Evolutionary conservation across 30 jellyfish, hydroid and myxozoan genomes (phyloP).

Genomic region (Catostylus mosaicus): DNA sequence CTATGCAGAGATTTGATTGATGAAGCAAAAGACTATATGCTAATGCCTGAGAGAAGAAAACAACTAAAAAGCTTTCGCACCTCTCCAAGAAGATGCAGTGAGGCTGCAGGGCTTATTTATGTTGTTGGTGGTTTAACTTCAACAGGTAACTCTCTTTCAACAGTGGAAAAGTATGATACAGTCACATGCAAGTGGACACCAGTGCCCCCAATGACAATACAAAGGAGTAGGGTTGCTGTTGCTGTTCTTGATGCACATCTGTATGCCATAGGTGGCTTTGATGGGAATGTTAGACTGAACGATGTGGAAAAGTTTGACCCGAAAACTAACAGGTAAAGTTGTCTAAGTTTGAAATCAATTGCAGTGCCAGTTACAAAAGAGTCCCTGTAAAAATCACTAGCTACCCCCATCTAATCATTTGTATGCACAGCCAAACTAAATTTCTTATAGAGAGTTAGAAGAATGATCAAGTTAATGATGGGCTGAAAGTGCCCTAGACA

Average conservation of each 20-base stretch:
- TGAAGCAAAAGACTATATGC: slow-evolving; percentile 96
- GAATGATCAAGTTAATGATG: too few relatives aligned
- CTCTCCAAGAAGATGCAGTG: slow-evolving; percentile 95
- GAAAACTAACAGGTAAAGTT: slow-evolving; percentile 73
- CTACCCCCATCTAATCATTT: too few relatives aligned
- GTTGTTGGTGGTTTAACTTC: slow-evolving; percentile 97
- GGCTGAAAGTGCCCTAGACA: too few relatives aligned
- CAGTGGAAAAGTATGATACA: slow-evolving; percentile 95
- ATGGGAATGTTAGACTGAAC: slow-evolving; percentile 93
- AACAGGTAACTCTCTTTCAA: slow-evolving; percentile 94
- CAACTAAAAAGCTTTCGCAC: slow-evolving; percentile 82
- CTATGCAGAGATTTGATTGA: slow-evolving; percentile 92
- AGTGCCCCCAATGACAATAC: slow-evolving; percentile 97
- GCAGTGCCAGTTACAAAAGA: too few relatives aligned
- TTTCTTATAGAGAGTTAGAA: too few relatives aligned
- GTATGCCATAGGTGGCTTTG: slow-evolving; percentile 99
- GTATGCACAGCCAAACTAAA: too few relatives aligned
- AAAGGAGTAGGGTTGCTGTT: slow-evolving; percentile 96
- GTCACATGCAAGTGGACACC: slow-evolving; percentile 91
- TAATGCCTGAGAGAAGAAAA: slow-evolving; percentile 99
- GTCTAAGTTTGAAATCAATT: too few relatives aligned
- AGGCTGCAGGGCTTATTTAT: slow-evolving; percentile 95
- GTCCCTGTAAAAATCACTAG: too few relatives aligned
- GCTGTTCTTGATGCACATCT: slow-evolving; percentile 87
- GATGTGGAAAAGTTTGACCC: slow-evolving; percentile 96